Percentiles rank a stretch among this genome's conserved stretches.
Conservation (phyloP, 2,888 invertebrate genomes). For the Drosophila barbarae region DNA sequence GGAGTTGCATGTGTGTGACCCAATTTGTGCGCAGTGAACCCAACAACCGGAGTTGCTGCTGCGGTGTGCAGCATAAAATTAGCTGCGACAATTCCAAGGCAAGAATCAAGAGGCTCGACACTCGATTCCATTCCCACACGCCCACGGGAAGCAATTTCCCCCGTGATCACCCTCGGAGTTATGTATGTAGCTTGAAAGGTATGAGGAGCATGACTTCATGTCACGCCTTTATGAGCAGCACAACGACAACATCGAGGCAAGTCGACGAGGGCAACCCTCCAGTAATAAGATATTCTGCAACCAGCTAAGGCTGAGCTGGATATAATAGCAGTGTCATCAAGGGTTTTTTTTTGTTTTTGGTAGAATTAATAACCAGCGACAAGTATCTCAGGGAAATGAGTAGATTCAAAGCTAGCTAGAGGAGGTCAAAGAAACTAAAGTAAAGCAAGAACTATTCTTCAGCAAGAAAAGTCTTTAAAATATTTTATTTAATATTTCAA, state of each 20-base stretch:
- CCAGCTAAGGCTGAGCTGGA: slow-evolving; percentile 4
- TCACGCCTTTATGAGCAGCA: slow-evolving; percentile 43
- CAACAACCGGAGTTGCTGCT: slow-evolving; percentile 33
- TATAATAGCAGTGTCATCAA: slow-evolving; percentile 23
- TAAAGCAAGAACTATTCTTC: neutral
- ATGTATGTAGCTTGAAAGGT: slow-evolving; percentile 7
- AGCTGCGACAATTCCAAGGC: slow-evolving; percentile 60
- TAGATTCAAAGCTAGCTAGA: neutral
- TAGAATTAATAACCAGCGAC: slow-evolving; percentile 1
- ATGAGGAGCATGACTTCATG: slow-evolving; percentile 41
- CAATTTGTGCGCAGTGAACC: slow-evolving; percentile 68
- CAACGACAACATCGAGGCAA: neutral
- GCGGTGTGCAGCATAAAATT: slow-evolving; percentile 55
- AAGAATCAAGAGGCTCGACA: slow-evolving; percentile 22
- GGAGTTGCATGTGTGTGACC: slow-evolving; percentile 53
- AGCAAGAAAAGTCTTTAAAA: neutral
- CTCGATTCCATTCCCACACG: slow-evolving; percentile 50
- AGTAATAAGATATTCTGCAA: slow-evolving; percentile 40
- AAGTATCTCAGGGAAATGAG: neutral
- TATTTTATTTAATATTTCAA: neutral
- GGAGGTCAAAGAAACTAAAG: neutral
- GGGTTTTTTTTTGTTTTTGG: slow-evolving; percentile 3
- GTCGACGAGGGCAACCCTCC: slow-evolving; percentile 5
- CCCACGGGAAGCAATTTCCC: slow-evolving; percentile 60
- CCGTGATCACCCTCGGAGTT: slow-evolving; percentile 15